Conservation (phyloP, 1,140 invertebrate genomes). For the Asbolus verrucosus region DNA sequence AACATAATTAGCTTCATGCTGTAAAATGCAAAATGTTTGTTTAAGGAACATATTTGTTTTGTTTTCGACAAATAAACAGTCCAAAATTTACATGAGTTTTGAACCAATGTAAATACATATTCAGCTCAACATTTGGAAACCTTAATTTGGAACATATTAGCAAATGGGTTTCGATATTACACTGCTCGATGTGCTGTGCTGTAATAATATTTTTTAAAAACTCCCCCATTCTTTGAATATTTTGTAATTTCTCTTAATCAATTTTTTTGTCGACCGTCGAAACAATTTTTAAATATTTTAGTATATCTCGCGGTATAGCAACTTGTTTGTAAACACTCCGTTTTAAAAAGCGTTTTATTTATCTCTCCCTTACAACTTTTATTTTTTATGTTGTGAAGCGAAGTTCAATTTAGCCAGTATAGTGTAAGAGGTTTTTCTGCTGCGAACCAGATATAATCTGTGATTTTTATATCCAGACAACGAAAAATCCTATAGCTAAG, state of each 20-base stretch:
- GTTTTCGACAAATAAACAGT: conserved; percentile 6
- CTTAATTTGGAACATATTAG: background rate
- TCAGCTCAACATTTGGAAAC: background rate
- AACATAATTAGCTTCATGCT: background rate
- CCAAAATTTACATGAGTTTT: background rate
- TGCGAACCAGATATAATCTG: conserved; percentile 1
- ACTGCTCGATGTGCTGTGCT: too few species aligned
- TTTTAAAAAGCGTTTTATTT: too few species aligned
- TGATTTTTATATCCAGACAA: conserved; percentile 9
- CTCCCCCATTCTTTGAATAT: too few species aligned
- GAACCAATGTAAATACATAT: background rate
- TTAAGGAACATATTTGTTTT: conserved; percentile 12
- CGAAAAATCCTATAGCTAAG: conserved; percentile 10
- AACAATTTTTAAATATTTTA: too few species aligned
- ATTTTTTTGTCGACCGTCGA: too few species aligned
- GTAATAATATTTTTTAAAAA: too few species aligned
- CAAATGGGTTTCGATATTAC: background rate
- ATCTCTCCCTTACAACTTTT: background rate
- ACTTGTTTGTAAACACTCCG: too few species aligned
- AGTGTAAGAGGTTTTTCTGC: background rate
- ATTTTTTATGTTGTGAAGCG: background rate
- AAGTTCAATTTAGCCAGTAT: background rate
- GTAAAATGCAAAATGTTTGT: conserved; percentile 17
- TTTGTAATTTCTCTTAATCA: too few species aligned
- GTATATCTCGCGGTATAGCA: too few species aligned